Percentiles rank a stretch among this genome's conserved stretches.
Evolutionary conservation across 2,113 vertebrate genomes (phyloP).

Genomic region (Leptobrachium ailaonicum): DNA sequence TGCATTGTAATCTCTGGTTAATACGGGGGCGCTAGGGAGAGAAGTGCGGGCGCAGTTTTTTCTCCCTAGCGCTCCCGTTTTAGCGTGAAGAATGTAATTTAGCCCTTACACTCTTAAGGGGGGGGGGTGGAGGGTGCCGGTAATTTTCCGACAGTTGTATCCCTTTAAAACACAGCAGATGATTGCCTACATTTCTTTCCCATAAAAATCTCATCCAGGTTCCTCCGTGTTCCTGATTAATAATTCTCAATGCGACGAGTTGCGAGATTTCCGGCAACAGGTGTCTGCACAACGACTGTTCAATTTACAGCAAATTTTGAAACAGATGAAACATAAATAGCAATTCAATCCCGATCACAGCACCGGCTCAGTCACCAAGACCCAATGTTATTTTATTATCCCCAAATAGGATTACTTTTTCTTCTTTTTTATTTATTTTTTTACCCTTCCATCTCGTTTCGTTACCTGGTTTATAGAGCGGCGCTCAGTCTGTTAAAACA

Average conservation of each 20-base stretch:
- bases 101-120: no score
- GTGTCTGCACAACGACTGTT: constrained; percentile 32
- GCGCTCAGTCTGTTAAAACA: constrained; percentile 19
- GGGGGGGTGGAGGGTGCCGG: no score
- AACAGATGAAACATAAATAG: constrained; percentile 45
- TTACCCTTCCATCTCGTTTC: constrained; percentile 42
- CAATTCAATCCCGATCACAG: constrained; percentile 46
- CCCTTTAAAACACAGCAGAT: no score
- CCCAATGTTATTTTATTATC: no score
- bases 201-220: not conserved
- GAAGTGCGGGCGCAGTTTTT: no score
- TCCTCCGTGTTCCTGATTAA: not conserved
- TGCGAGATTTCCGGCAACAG: constrained; percentile 21
- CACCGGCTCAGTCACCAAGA: constrained; percentile 15
- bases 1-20: no score
- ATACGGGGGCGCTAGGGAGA: no score
- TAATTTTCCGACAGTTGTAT: no score
- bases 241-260: not conserved
- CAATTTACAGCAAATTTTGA: constrained; percentile 33
- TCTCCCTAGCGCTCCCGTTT: no score
- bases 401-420: not conserved
- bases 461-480: constrained; percentile 24
- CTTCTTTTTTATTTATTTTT: not conserved
- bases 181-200: no score
- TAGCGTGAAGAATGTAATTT: no score